Evolutionary conservation across 1,140 invertebrate genomes (phyloP).

Genomic region (Drosophila dunni): DNA sequence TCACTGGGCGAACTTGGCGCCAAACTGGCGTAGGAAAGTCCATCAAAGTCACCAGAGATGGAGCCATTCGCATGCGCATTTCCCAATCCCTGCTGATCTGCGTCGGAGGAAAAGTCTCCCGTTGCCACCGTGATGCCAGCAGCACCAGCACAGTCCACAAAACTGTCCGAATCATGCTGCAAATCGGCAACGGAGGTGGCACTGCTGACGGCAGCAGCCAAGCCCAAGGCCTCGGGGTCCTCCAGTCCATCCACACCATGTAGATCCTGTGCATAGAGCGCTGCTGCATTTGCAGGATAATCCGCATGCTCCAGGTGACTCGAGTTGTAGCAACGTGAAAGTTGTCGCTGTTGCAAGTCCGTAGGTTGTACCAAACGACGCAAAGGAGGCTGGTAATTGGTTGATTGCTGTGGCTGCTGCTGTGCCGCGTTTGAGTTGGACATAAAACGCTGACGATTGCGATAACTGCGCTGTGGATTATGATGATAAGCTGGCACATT

Average conservation of each 20-base stretch:
- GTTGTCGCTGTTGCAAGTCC: conserved; percentile 25
- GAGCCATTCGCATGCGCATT: conserved; percentile 15
- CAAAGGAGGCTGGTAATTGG: conserved; percentile 8
- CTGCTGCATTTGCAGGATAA: neutral
- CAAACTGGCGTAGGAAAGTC: conserved; percentile 44
- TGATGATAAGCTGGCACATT: conserved; percentile 4
- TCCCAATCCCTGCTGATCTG: conserved; percentile 41
- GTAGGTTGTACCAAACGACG: conserved; percentile 6
- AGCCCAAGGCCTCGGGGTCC: neutral
- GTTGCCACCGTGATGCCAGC: conserved; percentile 2
- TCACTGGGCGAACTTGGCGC: conserved; percentile 44
- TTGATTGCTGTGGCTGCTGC: conserved; percentile 20
- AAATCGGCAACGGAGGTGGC: conserved; percentile 54
- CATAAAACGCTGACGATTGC: conserved; percentile 57
- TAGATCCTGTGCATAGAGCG: neutral
- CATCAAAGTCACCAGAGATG: conserved; percentile 40
- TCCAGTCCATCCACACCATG: neutral
- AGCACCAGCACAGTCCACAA: conserved; percentile 1
- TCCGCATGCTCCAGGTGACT: conserved; percentile 48
- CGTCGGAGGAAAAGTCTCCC: conserved; percentile 52
- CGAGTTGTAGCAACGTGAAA: conserved; percentile 62
- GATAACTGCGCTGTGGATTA: conserved; percentile 50
- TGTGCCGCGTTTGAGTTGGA: conserved; percentile 8
- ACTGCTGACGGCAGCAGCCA: conserved; percentile 9
- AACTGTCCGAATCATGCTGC: conserved; percentile 44